These are phyloP conservation scores for Plagodis dolabraria DNA, from an alignment of 2,888 invertebrate genomes.

Conservation along the genomic window DNA sequence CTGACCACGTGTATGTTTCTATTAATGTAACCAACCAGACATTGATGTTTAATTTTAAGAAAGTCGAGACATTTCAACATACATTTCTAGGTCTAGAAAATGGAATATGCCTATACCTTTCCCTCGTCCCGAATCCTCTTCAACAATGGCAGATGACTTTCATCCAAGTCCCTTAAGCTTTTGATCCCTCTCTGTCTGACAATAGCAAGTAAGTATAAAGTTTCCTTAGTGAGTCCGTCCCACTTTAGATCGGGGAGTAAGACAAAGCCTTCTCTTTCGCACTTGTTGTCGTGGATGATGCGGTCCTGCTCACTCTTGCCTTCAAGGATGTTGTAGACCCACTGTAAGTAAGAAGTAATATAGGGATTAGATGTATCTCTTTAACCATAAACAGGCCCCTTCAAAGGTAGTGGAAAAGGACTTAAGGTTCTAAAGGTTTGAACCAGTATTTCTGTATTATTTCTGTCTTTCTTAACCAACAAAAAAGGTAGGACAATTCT, in stretches of 20 bases:
- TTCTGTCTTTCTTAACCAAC: too few species aligned
- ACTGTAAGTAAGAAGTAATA: slow-evolving; percentile 84
- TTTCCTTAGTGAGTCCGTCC: slow-evolving; percentile 91
- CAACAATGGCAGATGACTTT: slow-evolving; percentile 91
- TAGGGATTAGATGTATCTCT: slow-evolving; percentile 2
- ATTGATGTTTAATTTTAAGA: too few species aligned
- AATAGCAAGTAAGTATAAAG: slow-evolving; percentile 94
- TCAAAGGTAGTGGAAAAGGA: too few species aligned
- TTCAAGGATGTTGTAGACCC: slow-evolving; percentile 98
- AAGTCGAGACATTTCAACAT: too few species aligned
- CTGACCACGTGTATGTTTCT: too few species aligned
- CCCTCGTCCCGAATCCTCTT: slow-evolving; percentile 92
- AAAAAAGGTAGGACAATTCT: too few species aligned
- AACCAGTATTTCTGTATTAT: too few species aligned
- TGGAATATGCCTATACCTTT: slow-evolving; percentile 72
- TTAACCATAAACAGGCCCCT: neutral
- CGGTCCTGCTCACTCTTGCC: slow-evolving; percentile 95
- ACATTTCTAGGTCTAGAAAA: neutral
- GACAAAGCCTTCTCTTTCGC: slow-evolving; percentile 93
- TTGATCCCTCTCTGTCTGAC: slow-evolving; percentile 89
- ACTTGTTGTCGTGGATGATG: slow-evolving; percentile 88
- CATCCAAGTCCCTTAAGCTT: slow-evolving; percentile 93
- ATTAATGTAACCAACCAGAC: too few species aligned
- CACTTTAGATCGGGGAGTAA: slow-evolving; percentile 98
- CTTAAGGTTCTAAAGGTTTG: too few species aligned